Percentiles rank a stretch among this genome's conserved stretches.
phyloP scores from a whole-genome alignment of 2,113 vertebrate genomes.

The Athene noctua region DNA sequence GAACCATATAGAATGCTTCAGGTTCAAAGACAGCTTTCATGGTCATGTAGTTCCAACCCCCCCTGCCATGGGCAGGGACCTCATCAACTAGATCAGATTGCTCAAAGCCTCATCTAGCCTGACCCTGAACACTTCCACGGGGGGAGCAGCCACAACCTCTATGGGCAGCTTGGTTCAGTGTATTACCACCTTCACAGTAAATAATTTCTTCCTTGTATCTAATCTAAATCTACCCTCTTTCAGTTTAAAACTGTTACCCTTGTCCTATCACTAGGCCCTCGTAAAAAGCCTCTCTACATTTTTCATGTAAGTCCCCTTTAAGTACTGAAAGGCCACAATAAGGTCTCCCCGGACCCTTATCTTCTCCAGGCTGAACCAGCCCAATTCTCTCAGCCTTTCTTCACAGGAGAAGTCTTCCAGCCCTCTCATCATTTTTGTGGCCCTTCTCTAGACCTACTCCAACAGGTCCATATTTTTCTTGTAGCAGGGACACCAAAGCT shows the following conservation, averaged over 20 bases:
- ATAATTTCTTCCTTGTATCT: neutral
- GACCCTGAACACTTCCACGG: neutral
- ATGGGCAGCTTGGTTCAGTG: neutral
- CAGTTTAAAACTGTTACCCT: neutral
- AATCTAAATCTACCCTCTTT: neutral
- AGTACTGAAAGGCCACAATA: neutral
- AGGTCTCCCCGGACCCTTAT: neutral
- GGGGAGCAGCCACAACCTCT: neutral
- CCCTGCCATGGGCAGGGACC: too few relatives aligned
- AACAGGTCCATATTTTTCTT: neutral
- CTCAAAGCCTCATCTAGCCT: neutral
- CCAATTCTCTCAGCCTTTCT: neutral
- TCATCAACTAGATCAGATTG: neutral
- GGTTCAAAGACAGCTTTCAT: neutral
- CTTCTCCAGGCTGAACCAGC: neutral
- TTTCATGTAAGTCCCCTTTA: neutral
- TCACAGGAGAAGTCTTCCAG: neutral
- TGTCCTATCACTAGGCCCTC: neutral
- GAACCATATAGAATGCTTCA: neutral
- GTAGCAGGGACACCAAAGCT: neutral
- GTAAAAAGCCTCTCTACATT: neutral
- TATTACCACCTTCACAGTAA: neutral
- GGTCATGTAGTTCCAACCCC: neutral
- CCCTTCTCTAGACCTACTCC: rapidly evolving
- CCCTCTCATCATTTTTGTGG: neutral